Percentiles rank a stretch among this genome's conserved stretches.
phyloP scores from a whole-genome alignment of 1,140 invertebrate species.

The Megathymus violae region DNA sequence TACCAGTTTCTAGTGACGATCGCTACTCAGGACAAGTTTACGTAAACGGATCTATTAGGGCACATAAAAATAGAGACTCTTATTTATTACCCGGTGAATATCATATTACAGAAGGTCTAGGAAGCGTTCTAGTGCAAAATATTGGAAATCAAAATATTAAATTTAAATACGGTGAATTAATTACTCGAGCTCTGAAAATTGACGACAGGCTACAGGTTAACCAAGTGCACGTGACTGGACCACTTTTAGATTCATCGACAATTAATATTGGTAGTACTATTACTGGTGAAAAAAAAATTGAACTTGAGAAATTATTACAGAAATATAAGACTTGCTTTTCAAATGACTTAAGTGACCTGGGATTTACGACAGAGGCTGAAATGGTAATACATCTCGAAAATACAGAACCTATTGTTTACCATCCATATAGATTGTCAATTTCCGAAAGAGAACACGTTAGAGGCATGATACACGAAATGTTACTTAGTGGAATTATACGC shows the following conservation, averaged over 20 bases:
- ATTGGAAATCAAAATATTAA: background rate
- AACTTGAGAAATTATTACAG: slow-evolving; percentile 1
- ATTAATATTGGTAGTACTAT: background rate
- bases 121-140: background rate
- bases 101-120: background rate
- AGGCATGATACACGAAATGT: slow-evolving; percentile 29
- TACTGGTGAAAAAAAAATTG: background rate
- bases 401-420: slow-evolving; percentile 22
- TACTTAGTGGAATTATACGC: slow-evolving; percentile 10
- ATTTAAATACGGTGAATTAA: background rate
- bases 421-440: slow-evolving; percentile 29
- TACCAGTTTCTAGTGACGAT: background rate
- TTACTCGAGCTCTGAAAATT: background rate
- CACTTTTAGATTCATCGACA: background rate
- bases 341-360: slow-evolving; percentile 28
- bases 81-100: slow-evolving; percentile 23
- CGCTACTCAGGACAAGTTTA: background rate
- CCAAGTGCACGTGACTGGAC: background rate
- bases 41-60: slow-evolving; percentile 11
- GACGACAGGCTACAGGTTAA: background rate
- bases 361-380: slow-evolving; percentile 33
- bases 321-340: slow-evolving; percentile 33
- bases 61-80: background rate
- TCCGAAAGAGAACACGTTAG: background rate
- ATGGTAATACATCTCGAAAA: slow-evolving; percentile 38